Evolutionary conservation across 1,140 invertebrate genomes (phyloP).

Genomic region (Conopomorpha cramerella): DNA sequence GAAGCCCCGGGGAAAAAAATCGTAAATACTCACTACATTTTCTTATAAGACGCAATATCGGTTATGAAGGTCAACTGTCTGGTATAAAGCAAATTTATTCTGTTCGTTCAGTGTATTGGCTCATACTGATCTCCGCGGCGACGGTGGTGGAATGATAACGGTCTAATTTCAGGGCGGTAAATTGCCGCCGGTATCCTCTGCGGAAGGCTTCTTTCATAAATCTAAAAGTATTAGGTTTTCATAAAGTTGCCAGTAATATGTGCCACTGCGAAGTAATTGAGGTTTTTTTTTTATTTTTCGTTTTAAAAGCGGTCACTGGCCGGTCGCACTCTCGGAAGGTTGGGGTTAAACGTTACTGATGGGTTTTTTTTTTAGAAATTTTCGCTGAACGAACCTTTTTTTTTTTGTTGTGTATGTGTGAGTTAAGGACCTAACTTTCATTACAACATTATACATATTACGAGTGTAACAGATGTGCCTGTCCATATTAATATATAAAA

Average conservation of each 20-base stretch:
- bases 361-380: too few species aligned
- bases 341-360: too few species aligned
- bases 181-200: constrained; percentile 47
- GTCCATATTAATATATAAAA: too few species aligned
- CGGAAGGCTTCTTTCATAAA: constrained; percentile 59
- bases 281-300: constrained; percentile 19
- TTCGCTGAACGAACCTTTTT: too few species aligned
- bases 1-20: constrained; percentile 19
- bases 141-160: constrained; percentile 54
- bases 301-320: not conserved
- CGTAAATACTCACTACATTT: constrained; percentile 35
- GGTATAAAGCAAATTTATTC: constrained; percentile 58
- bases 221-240: constrained; percentile 47
- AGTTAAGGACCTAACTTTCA: too few species aligned
- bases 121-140: constrained; percentile 47
- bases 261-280: constrained; percentile 30
- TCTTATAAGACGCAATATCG: constrained; percentile 41
- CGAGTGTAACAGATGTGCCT: too few species aligned
- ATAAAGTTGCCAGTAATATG: constrained; percentile 43
- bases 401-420: too few species aligned
- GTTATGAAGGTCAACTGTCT: constrained; percentile 52
- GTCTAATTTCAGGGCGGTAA: constrained; percentile 51
- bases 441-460: too few species aligned
- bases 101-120: constrained; percentile 51
- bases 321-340: too few species aligned